Evolutionary conservation across 1,140 invertebrate species (phyloP).

Genomic region (Megalopta genalis): DNA sequence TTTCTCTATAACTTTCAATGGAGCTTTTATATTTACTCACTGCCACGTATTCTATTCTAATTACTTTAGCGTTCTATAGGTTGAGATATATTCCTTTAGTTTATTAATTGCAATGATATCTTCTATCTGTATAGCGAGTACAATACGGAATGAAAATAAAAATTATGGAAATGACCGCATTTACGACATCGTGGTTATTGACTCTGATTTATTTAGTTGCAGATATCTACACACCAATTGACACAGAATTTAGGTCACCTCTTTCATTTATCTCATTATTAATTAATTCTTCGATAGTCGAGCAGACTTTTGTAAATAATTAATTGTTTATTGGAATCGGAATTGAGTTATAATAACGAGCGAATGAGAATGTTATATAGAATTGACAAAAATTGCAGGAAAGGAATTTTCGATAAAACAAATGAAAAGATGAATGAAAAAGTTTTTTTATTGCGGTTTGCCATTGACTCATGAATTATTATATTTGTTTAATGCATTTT

Average conservation of each 20-base stretch:
- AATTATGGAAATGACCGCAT: neutral
- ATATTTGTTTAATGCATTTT: neutral
- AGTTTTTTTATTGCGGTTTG: neutral
- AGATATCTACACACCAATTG: slow-evolving; percentile 6
- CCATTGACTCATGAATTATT: neutral
- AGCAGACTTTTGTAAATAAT: neutral
- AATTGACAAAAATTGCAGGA: neutral
- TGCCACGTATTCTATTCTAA: neutral
- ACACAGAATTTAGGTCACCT: slow-evolving; percentile 9
- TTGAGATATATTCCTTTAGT: neutral
- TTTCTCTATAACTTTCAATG: slow-evolving; percentile 5
- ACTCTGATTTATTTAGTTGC: neutral
- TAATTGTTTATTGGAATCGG: no score
- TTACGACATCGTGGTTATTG: slow-evolving; percentile 7
- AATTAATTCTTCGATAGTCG: neutral
- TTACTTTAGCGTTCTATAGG: no score
- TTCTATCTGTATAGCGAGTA: neutral
- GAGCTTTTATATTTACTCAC: neutral
- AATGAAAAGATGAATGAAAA: slow-evolving; percentile 22
- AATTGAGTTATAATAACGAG: no score
- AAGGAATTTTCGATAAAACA: neutral
- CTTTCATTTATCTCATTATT: slow-evolving; percentile 10
- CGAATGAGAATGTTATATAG: no score
- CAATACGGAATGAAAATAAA: neutral
- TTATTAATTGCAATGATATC: neutral